Evolutionary conservation across 2,797 vertebrate species (phyloP).

Genomic region (Oreonectes daqikongensis): DNA sequence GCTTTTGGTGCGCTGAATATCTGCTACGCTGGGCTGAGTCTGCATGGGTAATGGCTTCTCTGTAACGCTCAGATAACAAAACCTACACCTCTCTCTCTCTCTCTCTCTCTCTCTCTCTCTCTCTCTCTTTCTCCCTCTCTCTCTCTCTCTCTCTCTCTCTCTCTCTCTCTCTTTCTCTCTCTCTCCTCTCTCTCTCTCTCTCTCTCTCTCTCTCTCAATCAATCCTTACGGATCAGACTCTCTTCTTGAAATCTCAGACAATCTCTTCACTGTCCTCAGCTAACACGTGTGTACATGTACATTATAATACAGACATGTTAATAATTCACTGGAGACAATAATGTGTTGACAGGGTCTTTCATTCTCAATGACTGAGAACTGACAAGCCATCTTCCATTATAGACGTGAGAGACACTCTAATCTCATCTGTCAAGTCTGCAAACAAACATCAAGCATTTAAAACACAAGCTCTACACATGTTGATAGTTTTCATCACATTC

Average conservation of each 20-base stretch:
- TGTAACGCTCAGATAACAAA: conserved; percentile 73
- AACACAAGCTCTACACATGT: too few species aligned
- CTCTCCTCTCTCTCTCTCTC: conserved; percentile 51
- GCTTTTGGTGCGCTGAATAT: conserved; percentile 67
- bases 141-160: conserved; percentile 53
- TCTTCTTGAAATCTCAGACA: conserved; percentile 15
- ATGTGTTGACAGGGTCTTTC: conserved; percentile 75
- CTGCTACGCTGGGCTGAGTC: conserved; percentile 41
- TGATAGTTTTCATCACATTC: too few species aligned
- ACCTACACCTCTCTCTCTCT: conserved; percentile 62
- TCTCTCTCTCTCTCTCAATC: conserved; percentile 49
- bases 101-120: conserved; percentile 49
- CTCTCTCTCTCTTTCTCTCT: conserved; percentile 44
- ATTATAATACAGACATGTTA: conserved; percentile 72
- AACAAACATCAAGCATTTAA: too few species aligned
- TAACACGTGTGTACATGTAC: conserved; percentile 61
- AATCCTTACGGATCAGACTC: conserved; percentile 4
- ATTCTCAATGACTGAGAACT: conserved; percentile 65
- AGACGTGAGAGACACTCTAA: too few species aligned
- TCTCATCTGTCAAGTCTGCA: neutral
- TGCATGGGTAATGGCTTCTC: conserved; percentile 71
- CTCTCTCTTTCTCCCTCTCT: conserved; percentile 46
- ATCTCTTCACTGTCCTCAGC: conserved; percentile 59
- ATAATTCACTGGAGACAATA: conserved; percentile 86
- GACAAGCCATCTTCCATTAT: too few species aligned